Conservation (phyloP, 2,113 vertebrate species). For the Caloenas nicobarica region DNA sequence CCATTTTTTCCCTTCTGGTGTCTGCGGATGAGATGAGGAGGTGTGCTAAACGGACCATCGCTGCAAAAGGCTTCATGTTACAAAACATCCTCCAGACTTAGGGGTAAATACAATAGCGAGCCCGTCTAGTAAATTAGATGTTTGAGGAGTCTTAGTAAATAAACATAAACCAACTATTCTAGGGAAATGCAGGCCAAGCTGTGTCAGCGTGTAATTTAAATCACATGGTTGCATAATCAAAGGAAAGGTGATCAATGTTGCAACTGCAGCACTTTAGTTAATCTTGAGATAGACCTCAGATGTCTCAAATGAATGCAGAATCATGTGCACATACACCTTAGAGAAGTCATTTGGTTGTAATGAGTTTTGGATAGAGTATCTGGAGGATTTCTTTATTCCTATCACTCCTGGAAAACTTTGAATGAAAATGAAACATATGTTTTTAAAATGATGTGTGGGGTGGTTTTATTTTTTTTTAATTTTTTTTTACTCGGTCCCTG, state of each 20-base stretch:
- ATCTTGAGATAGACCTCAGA: not conserved
- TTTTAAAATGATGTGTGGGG: not conserved
- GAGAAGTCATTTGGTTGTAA: not conserved
- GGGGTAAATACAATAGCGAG: not conserved
- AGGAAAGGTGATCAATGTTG: not conserved
- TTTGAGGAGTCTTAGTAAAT: not conserved
- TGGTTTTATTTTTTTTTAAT: too few species aligned
- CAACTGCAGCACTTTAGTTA: not conserved
- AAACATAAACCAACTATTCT: not conserved
- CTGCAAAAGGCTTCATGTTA: not conserved
- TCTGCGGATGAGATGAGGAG: not conserved
- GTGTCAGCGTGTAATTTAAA: not conserved
- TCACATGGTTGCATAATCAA: accelerated
- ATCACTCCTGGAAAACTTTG: not conserved
- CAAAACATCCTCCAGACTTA: not conserved
- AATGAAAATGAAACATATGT: not conserved
- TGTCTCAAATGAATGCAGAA: not conserved
- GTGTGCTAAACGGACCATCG: not conserved
- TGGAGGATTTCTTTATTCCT: not conserved
- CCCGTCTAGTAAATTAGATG: not conserved
- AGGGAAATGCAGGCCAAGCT: not conserved
- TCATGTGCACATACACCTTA: not conserved
- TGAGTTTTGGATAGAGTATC: not conserved
- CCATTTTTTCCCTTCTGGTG: not conserved
- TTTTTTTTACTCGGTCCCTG: not conserved